A percentile compares a stretch with the other conserved stretches of the same genome.
phyloP scores from a whole-genome alignment of 2,888 invertebrate genomes.

The Drosophila mimica region DNA sequence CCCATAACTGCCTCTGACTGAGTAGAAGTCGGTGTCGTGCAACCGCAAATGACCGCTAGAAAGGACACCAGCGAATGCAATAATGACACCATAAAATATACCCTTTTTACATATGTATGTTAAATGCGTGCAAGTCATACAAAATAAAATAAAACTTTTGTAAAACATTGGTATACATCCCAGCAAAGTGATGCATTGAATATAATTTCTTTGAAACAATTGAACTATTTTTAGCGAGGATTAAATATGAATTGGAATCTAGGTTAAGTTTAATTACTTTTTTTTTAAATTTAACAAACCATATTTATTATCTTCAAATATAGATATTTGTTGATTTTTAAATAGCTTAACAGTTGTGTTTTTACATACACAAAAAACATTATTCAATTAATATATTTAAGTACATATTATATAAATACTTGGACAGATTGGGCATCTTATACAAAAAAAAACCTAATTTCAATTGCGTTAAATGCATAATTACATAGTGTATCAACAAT shows the following conservation, averaged over 20 bases:
- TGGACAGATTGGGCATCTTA: background rate
- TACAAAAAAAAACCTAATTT: background rate
- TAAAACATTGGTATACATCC: background rate
- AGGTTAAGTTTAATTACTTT: background rate
- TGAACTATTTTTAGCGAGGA: background rate
- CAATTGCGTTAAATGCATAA: background rate
- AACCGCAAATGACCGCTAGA: background rate
- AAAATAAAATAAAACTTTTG: background rate
- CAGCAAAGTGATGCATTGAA: background rate
- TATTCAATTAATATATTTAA: background rate
- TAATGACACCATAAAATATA: background rate
- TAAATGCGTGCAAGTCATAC: background rate
- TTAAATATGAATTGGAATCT: background rate
- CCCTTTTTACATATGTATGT: background rate
- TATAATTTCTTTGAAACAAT: background rate
- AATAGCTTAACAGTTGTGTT: background rate
- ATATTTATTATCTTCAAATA: background rate
- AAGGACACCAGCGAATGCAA: background rate
- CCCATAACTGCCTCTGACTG: no score
- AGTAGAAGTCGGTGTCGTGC: no score
- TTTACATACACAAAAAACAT: background rate
- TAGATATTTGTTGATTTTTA: background rate
- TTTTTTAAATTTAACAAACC: background rate
- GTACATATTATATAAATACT: background rate
- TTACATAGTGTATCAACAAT: constrained; percentile 2